Evolutionary conservation across 1,140 invertebrate genomes (phyloP).

Genomic region (Zaprionus vittiger): DNA sequence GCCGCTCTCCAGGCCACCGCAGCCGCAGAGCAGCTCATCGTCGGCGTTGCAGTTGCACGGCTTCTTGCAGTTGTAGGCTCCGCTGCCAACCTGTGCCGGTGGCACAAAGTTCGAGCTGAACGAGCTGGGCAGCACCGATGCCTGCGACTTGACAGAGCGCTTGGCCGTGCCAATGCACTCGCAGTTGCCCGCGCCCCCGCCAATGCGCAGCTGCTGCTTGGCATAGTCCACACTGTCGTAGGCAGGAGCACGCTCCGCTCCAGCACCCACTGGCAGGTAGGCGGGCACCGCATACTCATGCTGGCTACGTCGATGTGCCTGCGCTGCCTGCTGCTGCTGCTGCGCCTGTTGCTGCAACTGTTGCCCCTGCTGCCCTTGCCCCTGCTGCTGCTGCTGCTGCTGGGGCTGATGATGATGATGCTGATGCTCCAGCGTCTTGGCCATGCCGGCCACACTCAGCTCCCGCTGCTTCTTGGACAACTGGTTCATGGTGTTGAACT

Average conservation of each 20-base stretch:
- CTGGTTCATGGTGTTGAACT: slow-evolving; percentile 80
- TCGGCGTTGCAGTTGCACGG: slow-evolving; percentile 74
- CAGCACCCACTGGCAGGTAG: slow-evolving; percentile 48
- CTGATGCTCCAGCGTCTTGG: slow-evolving; percentile 75
- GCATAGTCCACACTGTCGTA: slow-evolving; percentile 76
- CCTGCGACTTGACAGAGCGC: slow-evolving; percentile 52
- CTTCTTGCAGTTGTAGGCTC: slow-evolving; percentile 84
- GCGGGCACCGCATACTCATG: slow-evolving; percentile 83
- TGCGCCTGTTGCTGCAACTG: slow-evolving; percentile 40
- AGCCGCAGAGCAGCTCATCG: slow-evolving; percentile 63
- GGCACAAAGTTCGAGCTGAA: slow-evolving; percentile 88
- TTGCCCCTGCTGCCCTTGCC: slow-evolving; percentile 58
- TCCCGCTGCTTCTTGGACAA: slow-evolving; percentile 71
- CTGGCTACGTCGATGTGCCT: slow-evolving; percentile 67
- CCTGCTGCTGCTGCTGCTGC: slow-evolving; percentile 25
- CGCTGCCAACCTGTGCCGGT: slow-evolving; percentile 85
- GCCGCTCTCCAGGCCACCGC: slow-evolving; percentile 81
- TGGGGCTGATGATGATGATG: slow-evolving; percentile 65
- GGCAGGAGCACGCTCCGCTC: slow-evolving; percentile 47
- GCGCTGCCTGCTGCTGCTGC: slow-evolving; percentile 30
- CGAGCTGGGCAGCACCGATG: slow-evolving; percentile 85
- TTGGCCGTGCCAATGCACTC: slow-evolving; percentile 80
- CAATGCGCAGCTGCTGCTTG: slow-evolving; percentile 61
- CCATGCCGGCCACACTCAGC: slow-evolving; percentile 62
- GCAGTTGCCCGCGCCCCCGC: slow-evolving; percentile 43